Evolutionary conservation across 2,888 invertebrate species (phyloP).

Genomic region (Brachyptera risi): DNA sequence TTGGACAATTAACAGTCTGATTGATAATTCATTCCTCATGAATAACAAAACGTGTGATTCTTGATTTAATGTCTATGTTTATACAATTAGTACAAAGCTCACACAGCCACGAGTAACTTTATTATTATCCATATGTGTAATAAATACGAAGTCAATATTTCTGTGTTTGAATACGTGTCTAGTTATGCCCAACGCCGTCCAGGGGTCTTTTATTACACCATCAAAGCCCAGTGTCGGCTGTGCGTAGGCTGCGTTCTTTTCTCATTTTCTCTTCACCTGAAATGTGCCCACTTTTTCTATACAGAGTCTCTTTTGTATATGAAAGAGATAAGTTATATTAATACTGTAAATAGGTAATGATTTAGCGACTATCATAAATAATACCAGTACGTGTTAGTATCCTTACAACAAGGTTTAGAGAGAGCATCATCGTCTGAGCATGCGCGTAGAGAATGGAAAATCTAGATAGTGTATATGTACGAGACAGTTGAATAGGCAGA

Average conservation of each 20-base stretch:
- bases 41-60: too few species aligned
- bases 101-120: too few species aligned
- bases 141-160: conserved; percentile 12
- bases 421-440: neutral
- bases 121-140: too few species aligned
- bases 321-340: conserved; percentile 16
- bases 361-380: conserved; percentile 26
- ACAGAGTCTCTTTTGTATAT: neutral
- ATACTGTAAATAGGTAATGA: conserved; percentile 27
- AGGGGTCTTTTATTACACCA: conserved; percentile 11
- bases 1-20: too few species aligned
- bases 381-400: conserved; percentile 6
- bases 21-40: too few species aligned
- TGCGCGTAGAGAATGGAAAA: conserved; percentile 15
- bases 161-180: conserved; percentile 1
- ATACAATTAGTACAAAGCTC: too few species aligned
- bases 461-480: conserved; percentile 23
- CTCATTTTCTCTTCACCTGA: too few species aligned
- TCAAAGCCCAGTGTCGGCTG: neutral
- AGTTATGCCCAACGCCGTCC: conserved; percentile 1
- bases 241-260: neutral
- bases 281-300: conserved; percentile 5
- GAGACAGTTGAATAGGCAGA: conserved; percentile 24
- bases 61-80: too few species aligned
- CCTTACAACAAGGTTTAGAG: neutral